Evolutionary conservation across 2,113 vertebrate genomes (phyloP).

Genomic region (Propithecus coquereli): DNA sequence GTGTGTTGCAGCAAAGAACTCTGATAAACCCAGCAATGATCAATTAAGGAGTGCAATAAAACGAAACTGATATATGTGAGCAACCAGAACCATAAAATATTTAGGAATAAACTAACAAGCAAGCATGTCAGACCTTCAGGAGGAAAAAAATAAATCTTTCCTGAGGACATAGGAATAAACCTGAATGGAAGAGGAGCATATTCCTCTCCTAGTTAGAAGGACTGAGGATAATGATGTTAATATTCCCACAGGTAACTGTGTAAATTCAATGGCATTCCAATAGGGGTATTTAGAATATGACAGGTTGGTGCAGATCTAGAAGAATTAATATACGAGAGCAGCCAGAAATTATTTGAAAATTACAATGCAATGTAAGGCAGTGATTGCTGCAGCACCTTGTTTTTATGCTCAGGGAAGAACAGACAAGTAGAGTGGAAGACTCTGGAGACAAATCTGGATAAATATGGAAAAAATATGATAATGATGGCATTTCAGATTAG

Average conservation of each 20-base stretch:
- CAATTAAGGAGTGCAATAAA: slow-evolving; percentile 52
- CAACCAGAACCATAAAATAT: slow-evolving; percentile 51
- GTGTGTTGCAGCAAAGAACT: slow-evolving; percentile 22
- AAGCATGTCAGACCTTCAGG: not conserved
- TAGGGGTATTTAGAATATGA: not conserved
- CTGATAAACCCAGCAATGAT: slow-evolving; percentile 39
- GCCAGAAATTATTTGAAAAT: not conserved
- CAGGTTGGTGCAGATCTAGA: not conserved
- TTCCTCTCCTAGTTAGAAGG: not conserved
- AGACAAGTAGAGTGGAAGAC: not conserved
- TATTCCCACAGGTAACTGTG: not conserved
- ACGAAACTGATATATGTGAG: slow-evolving; percentile 10
- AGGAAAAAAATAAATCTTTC: slow-evolving; percentile 22
- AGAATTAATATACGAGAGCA: not conserved
- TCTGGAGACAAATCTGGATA: not conserved
- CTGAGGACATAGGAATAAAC: not conserved
- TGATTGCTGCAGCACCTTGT: not conserved
- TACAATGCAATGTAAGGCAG: not conserved
- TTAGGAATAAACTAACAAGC: slow-evolving; percentile 22
- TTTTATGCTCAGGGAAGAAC: not conserved
- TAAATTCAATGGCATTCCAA: not conserved
- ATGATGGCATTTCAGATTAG: not conserved
- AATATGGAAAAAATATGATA: not conserved
- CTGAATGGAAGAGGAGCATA: not conserved
- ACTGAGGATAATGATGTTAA: not conserved